Conservation (phyloP, 2,888 invertebrate species). For the Pseudococcus jackbeardsleyi region DNA sequence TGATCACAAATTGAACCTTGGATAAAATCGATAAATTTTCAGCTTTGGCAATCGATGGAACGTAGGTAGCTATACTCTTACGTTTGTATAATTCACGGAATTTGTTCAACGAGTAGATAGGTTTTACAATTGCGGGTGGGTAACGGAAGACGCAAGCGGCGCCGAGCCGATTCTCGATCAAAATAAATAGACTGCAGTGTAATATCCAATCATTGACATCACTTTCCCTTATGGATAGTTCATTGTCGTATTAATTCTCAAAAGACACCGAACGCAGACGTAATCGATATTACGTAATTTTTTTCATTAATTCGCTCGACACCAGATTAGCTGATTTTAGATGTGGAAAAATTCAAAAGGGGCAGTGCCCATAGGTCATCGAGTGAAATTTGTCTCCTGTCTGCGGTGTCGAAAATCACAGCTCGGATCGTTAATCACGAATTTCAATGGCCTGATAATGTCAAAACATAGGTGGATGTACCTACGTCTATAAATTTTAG, state of each 20-base stretch:
- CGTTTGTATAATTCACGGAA: no score
- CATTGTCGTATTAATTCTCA: not conserved
- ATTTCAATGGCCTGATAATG: constrained; percentile 48
- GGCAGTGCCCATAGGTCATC: constrained; percentile 18
- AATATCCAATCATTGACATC: not conserved
- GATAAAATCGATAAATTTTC: not conserved
- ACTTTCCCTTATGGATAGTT: not conserved
- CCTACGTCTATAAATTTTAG: no score
- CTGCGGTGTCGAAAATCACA: not conserved
- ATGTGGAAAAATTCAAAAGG: not conserved
- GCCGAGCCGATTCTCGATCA: not conserved
- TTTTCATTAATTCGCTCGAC: not conserved
- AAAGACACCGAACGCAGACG: not conserved
- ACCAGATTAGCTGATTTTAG: not conserved
- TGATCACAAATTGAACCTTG: not conserved
- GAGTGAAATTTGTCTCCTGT: constrained; percentile 21
- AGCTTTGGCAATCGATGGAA: not conserved
- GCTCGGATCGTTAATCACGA: constrained; percentile 16
- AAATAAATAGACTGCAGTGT: no score
- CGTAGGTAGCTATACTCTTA: not conserved
- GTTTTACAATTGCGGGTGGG: not conserved
- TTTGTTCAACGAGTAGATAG: not conserved
- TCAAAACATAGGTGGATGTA: not conserved
- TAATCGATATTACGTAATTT: constrained; percentile 31
- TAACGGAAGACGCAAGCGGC: not conserved